phyloP scores from a whole-genome alignment of 2,797 vertebrate genomes.

The Hemibagrus guttatus region DNA sequence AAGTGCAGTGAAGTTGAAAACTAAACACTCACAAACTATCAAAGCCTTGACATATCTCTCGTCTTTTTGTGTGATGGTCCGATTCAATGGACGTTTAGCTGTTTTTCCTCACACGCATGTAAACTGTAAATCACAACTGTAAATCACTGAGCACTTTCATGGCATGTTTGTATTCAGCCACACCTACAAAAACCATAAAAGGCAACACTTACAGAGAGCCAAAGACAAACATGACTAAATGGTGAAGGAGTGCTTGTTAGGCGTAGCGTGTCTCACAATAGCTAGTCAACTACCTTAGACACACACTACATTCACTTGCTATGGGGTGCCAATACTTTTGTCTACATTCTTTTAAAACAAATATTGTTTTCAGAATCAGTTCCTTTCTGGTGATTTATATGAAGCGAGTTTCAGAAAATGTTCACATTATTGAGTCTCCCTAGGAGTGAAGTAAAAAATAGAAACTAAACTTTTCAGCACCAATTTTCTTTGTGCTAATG shows the following conservation, averaged over 20 bases:
- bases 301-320: background rate
- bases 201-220: background rate
- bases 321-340: background rate
- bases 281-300: too few relatives aligned
- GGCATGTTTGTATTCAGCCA: background rate
- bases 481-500: background rate
- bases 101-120: background rate
- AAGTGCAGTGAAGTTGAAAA: slow-evolving; percentile 8
- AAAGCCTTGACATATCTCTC: background rate
- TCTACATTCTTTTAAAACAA: too few relatives aligned
- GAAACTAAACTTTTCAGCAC: background rate
- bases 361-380: background rate
- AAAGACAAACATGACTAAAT: background rate
- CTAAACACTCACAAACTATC: too few relatives aligned
- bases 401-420: background rate
- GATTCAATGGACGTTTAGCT: background rate
- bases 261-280: background rate
- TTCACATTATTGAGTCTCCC: background rate
- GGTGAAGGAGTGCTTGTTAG: background rate
- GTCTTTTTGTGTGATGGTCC: background rate
- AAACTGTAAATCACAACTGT: background rate
- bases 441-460: background rate
- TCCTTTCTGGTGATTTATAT: background rate
- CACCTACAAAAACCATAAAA: background rate
- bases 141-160: background rate